Evolutionary conservation across 1,140 invertebrate genomes (phyloP).

Genomic region (Hydropsyche tenuis): DNA sequence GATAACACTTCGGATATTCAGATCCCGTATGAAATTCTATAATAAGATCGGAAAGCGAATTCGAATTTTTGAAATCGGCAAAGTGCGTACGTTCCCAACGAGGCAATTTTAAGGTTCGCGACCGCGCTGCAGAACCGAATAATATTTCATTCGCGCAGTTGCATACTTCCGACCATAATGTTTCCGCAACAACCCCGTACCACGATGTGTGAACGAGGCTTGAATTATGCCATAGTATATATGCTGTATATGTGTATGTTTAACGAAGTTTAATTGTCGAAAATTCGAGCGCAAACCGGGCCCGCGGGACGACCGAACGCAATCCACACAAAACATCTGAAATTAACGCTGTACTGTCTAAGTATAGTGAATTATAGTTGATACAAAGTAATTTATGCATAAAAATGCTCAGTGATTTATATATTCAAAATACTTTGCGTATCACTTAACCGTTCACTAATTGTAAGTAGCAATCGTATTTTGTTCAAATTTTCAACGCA

Average conservation of each 20-base stretch:
- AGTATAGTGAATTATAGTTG: too few relatives aligned
- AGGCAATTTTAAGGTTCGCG: constrained; percentile 11
- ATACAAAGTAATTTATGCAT: too few relatives aligned
- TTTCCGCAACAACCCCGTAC: not conserved
- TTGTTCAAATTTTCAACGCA: too few relatives aligned
- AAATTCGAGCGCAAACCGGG: not conserved
- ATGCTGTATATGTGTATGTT: not conserved
- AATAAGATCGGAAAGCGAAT: not conserved
- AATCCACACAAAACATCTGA: too few relatives aligned
- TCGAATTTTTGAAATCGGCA: not conserved
- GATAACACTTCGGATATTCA: not conserved
- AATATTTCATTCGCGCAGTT: constrained; percentile 29
- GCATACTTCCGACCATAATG: constrained; percentile 36
- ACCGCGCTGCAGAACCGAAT: constrained; percentile 1
- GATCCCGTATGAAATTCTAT: too few relatives aligned
- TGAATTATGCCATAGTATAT: constrained; percentile 9
- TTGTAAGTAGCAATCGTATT: too few relatives aligned
- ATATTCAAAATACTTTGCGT: too few relatives aligned
- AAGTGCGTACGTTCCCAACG: not conserved
- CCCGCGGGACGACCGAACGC: too few relatives aligned
- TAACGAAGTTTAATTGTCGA: constrained; percentile 8
- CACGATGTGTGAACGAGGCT: constrained; percentile 1
- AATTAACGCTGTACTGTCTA: too few relatives aligned
- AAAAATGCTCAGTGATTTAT: too few relatives aligned
- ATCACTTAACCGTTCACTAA: too few relatives aligned